Evolutionary conservation across 2,888 invertebrate species (phyloP), one percentile per base, ranked within the genome.

Genomic region (Craniophora ligustri): DNA sequence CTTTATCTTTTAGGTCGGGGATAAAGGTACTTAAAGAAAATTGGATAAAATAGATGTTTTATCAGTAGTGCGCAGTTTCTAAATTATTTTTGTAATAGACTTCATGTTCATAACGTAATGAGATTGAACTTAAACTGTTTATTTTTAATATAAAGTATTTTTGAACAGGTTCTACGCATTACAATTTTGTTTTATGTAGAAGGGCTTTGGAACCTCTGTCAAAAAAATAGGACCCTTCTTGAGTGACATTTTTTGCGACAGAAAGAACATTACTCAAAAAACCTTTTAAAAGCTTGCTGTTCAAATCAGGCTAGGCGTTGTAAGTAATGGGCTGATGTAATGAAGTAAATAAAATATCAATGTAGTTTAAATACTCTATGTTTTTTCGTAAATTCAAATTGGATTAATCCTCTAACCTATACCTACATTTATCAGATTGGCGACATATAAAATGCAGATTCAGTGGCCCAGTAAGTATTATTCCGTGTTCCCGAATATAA

Each of bases 401-500:
- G 54, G 50, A 51, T 62, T 45, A 50, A 56, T 61, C 66, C 38
- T 13, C 26, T 15, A 28, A 36, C 31, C 30, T 45, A 35, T 51
- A 30, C 35, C 48, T 39, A 55, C 54, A 60, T 36, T 72, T 44
- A 32, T 35, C 26, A 56, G 48, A 62, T 54, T 30, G 48, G 14
- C 19, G 15, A 30, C 44, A 50, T 53, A 66, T 49, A 59, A 70
- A 70, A 70, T 55, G 51, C 49, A 64, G 51, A 74, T 67, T 59
- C 28, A 10, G 31, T 36, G 28, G 23, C 26, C 32, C 18, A 13
- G 19, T 55, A 57, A 62, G 62, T 55, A 60, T 26, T 36, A 59
- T 59, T 70, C 47, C 67, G 60, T 66, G 69, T 67, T 66, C 39
- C 39, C 10, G 63, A 73, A 70, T 71, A 70, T 44, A 50, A 56